These are phyloP conservation scores for Piscicola geometra DNA, from an alignment of 2,888 invertebrate genomes.

Conservation along the genomic window DNA sequence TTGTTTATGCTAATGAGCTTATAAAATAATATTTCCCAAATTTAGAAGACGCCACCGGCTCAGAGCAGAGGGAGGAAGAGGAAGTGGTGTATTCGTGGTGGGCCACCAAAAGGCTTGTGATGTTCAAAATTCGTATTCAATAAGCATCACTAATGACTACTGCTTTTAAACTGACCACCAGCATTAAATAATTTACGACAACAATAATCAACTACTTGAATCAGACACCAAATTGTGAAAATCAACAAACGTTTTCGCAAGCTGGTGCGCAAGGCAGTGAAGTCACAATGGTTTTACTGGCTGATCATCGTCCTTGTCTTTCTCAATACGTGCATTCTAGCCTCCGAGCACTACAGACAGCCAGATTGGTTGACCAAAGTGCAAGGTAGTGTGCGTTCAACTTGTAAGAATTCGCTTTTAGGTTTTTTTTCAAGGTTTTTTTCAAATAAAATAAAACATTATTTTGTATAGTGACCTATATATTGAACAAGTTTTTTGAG, in stretches of 20 bases:
- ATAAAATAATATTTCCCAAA: not conserved
- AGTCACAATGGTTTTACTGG: slow-evolving; percentile 99
- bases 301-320: slow-evolving; percentile 95
- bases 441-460: too few species aligned
- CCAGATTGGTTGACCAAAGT: slow-evolving; percentile 89
- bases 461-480: too few species aligned
- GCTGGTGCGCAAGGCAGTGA: slow-evolving; percentile 86
- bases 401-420: too few species aligned
- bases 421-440: too few species aligned
- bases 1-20: slow-evolving; percentile 9
- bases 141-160: too few species aligned
- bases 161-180: too few species aligned
- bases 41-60: slow-evolving; percentile 20
- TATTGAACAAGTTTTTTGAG: too few species aligned
- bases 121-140: not conserved
- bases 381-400: too few species aligned
- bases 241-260: slow-evolving; percentile 70
- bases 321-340: slow-evolving; percentile 91
- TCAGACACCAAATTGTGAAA: slow-evolving; percentile 51
- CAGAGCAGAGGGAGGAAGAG: slow-evolving; percentile 23
- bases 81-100: slow-evolving; percentile 33
- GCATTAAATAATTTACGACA: too few species aligned
- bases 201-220: too few species aligned
- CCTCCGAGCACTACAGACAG: slow-evolving; percentile 93
- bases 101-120: slow-evolving; percentile 13